A percentile compares a stretch with the other conserved stretches of the same genome.
phyloP scores from a whole-genome alignment of 2,113 vertebrate genomes.

The Nestor notabilis region DNA sequence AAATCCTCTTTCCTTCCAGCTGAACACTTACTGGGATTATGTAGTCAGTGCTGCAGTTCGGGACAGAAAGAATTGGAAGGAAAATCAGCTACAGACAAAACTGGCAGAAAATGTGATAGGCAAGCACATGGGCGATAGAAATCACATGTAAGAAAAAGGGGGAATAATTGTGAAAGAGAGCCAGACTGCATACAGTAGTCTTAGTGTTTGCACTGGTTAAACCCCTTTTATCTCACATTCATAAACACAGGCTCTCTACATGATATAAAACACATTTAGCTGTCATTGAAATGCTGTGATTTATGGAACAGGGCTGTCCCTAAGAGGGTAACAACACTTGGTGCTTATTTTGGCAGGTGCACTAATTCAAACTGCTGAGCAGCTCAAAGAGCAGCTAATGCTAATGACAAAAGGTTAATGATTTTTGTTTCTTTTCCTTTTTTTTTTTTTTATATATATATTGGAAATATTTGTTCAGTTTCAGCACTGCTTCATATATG shows the following conservation, averaged over 20 bases:
- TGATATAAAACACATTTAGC: slow-evolving; percentile 73
- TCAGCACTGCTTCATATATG: slow-evolving; percentile 24
- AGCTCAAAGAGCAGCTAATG: slow-evolving; percentile 59
- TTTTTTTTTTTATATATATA: neutral
- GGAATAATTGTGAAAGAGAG: neutral
- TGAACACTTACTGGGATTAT: neutral
- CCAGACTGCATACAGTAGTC: slow-evolving; percentile 66
- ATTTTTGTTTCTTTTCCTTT: slow-evolving; percentile 50
- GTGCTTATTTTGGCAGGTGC: slow-evolving; percentile 82
- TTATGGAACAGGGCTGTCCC: slow-evolving; percentile 69
- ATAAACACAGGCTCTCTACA: slow-evolving; percentile 72
- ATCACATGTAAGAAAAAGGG: neutral
- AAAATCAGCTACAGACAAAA: neutral
- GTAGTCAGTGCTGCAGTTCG: neutral
- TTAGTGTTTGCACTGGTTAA: slow-evolving; percentile 67
- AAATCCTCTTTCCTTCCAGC: neutral
- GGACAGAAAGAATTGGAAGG: neutral
- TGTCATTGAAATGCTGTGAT: slow-evolving; percentile 68
- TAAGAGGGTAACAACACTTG: slow-evolving; percentile 73
- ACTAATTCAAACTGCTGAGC: slow-evolving; percentile 70
- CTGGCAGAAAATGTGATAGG: neutral
- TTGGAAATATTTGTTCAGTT: slow-evolving; percentile 73
- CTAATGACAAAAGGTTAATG: slow-evolving; percentile 80
- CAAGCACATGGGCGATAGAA: neutral
- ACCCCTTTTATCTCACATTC: slow-evolving; percentile 73